Conservation (phyloP, 1,140 invertebrate species). For the Trypoxylus dichotomus region DNA sequence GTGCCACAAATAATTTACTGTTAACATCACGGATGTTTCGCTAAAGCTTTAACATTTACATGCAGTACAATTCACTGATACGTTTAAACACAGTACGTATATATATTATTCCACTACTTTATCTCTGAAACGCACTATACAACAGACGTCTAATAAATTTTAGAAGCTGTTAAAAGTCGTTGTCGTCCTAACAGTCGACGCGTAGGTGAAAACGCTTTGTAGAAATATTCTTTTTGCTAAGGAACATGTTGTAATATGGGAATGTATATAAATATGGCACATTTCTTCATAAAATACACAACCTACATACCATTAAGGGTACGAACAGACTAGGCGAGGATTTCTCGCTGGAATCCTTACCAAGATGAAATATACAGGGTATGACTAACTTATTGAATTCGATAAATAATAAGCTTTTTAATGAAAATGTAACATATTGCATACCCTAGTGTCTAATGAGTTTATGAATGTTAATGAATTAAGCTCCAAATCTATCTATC, state of each 20-base stretch:
- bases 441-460: too few relatives aligned
- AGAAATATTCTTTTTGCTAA: not conserved
- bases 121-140: constrained; percentile 4
- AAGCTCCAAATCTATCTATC: too few relatives aligned
- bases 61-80: constrained; percentile 16
- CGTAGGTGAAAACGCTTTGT: constrained; percentile 23
- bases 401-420: too few relatives aligned
- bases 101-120: constrained; percentile 17
- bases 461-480: not conserved
- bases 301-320: too few relatives aligned
- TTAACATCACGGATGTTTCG: constrained; percentile 13
- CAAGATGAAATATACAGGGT: too few relatives aligned
- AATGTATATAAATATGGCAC: not conserved
- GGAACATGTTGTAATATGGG: constrained; percentile 5
- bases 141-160: constrained; percentile 16
- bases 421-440: too few relatives aligned
- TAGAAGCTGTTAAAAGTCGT: constrained; percentile 13
- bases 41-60: constrained; percentile 29
- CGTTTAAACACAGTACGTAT: not conserved
- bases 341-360: too few relatives aligned
- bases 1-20: constrained; percentile 28
- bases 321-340: too few relatives aligned
- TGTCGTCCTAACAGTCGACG: constrained; percentile 10
- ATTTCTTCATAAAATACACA: not conserved
- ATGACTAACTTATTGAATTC: not conserved